Conservation (phyloP, 2,797 vertebrate genomes). For the Chloroceryle amazona region DNA sequence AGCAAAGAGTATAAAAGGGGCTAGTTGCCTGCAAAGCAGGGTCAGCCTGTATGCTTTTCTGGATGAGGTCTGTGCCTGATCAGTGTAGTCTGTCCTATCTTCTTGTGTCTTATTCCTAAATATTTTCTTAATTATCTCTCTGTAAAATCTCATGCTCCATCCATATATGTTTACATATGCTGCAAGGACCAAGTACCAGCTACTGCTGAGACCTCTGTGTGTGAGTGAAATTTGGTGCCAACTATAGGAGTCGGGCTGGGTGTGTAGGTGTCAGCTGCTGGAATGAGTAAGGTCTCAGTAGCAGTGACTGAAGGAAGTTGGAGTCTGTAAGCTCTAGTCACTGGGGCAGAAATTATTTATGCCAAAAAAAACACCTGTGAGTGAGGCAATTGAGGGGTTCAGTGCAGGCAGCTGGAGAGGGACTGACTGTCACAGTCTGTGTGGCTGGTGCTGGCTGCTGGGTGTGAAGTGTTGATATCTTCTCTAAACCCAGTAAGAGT, state of each 20-base stretch:
- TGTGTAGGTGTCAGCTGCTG: neutral
- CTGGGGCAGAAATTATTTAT: neutral
- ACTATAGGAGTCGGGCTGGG: neutral
- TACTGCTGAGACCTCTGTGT: neutral
- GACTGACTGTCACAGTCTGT: neutral
- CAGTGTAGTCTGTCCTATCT: neutral
- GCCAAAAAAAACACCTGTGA: neutral
- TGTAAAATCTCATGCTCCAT: neutral
- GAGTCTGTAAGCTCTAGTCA: neutral
- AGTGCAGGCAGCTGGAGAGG: neutral
- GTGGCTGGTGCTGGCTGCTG: neutral
- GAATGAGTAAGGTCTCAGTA: neutral
- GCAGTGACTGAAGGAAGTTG: neutral
- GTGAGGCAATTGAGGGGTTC: neutral
- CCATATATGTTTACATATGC: neutral
- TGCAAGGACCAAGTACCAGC: neutral
- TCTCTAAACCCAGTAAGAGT: neutral
- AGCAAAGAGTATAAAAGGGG: neutral
- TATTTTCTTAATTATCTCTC: neutral
- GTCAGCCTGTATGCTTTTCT: rapidly evolving
- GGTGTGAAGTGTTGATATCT: neutral
- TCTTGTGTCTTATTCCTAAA: neutral
- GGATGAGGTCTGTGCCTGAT: neutral
- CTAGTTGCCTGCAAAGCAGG: rapidly evolving
- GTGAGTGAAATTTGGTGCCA: neutral